A percentile compares a stretch with the other conserved stretches of the same genome.
These are phyloP conservation scores for Mactra quadrangularis DNA, from an alignment of 1,140 invertebrate genomes.

Conservation along the genomic window DNA sequence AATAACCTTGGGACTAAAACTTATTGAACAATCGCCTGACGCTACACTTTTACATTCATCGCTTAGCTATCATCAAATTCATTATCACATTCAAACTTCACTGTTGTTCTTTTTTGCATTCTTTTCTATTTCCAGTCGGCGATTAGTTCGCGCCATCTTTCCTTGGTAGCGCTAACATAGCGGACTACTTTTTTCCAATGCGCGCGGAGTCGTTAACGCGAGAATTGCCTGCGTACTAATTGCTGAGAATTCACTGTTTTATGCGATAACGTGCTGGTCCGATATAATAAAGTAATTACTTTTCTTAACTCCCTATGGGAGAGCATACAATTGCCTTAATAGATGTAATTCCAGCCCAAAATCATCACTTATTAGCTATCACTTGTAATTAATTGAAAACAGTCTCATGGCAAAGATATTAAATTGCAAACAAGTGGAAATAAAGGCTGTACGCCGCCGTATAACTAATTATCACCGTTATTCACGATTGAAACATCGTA, in stretches of 20 bases:
- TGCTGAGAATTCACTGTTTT: conserved; percentile 42
- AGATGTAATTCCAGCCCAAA: conserved; percentile 58
- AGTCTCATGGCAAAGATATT: conserved; percentile 48
- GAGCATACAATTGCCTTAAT: conserved; percentile 63
- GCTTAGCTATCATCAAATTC: conserved; percentile 50
- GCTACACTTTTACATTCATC: conserved; percentile 33
- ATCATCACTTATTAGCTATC: conserved; percentile 60
- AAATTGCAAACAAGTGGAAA: conserved; percentile 54
- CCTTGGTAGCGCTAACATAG: conserved; percentile 21
- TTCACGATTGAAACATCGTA: conserved; percentile 30
- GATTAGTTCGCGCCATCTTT: conserved; percentile 53
- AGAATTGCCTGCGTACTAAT: conserved; percentile 60
- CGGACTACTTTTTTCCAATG: conserved; percentile 45
- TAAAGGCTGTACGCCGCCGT: conserved; percentile 4
- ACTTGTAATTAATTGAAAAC: conserved; percentile 62
- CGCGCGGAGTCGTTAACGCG: conserved; percentile 47
- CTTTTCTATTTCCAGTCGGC: conserved; percentile 51
- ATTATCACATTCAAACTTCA: conserved; percentile 53
- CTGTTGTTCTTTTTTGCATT: conserved; percentile 51
- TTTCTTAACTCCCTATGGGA: conserved; percentile 59
- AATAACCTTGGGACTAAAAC: not conserved
- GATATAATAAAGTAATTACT: conserved; percentile 64
- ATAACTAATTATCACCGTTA: conserved; percentile 28
- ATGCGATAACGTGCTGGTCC: conserved; percentile 50
- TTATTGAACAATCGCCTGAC: conserved; percentile 56